Evolutionary conservation across 2,888 invertebrate species (phyloP), one percentile per base, ranked within the genome.

Genomic region (Aleiodes testaceus): DNA sequence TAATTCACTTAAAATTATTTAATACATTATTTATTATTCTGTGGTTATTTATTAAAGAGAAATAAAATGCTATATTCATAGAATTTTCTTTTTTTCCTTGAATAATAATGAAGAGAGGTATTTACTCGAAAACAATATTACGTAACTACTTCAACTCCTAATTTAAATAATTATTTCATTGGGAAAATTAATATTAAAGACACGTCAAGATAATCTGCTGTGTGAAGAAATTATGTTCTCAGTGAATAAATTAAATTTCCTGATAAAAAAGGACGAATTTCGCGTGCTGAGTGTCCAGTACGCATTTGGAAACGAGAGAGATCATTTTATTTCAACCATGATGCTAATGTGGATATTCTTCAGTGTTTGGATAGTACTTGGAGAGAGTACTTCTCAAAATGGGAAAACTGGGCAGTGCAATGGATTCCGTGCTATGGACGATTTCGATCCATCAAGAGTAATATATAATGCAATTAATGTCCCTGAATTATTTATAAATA

Each of bases 21-120:
- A 50, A 11, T 18, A n/a, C 18, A 9, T 50, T 63, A 69, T 69
- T 69, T 44, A 47, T 52, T 22, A 6, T n/a, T 55, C 22, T 26
- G 7, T 36, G 36, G 1, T 36, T 59, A 59, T 59, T 14, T 59
- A 26, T 59, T 12, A 9, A 36, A 14, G 14, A 9, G 30, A n/a
- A 30, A 7, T 11, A 59, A 36, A 59, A 36, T 16, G 3, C 3
- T 30, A 26, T 30, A 36, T 59, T n/a, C 20, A n/a, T n/a, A 6
- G 16, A 36, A 30, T 2, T 36, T 36, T 14, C 7, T 16, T 12
- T 59, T 59, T 7, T 59, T 59, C 3, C 16, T 20, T 26, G 26
- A 2, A 26, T 3, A 26, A 26, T 26, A 26, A 26, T 26, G 3
- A 2, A 5, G 26, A 5, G 3, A 26, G 3, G 3, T 20, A 20